Evolutionary conservation across 1,140 invertebrate genomes (phyloP).

Genomic region (Prorops nasuta): DNA sequence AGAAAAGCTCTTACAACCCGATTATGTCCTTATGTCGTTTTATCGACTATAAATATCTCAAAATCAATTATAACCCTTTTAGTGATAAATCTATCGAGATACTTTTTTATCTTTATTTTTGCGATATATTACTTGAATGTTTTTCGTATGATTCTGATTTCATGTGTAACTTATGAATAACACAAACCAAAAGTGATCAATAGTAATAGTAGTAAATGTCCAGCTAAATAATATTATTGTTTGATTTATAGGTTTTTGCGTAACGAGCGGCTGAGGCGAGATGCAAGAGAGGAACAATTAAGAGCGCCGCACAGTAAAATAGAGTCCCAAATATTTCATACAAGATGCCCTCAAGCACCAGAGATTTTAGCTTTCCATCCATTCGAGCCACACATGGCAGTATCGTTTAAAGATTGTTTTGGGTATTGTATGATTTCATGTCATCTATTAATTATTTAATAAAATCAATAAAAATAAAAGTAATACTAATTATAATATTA

Average conservation of each 20-base stretch:
- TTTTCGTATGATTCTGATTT: too few relatives aligned
- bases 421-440: too few relatives aligned
- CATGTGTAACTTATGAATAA: too few relatives aligned
- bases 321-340: constrained; percentile 82
- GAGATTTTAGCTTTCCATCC: constrained; percentile 83
- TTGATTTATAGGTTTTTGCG: constrained; percentile 56
- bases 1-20: not conserved
- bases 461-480: not conserved
- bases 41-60: not conserved
- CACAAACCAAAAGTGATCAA: too few relatives aligned
- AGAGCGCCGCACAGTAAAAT: constrained; percentile 59
- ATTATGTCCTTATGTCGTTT: not conserved
- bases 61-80: not conserved
- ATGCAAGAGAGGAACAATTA: constrained; percentile 65
- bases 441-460: not conserved
- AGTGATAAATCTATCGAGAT: too few relatives aligned
- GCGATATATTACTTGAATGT: too few relatives aligned
- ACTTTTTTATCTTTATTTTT: too few relatives aligned
- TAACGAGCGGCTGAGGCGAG: constrained; percentile 63
- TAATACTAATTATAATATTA: constrained; percentile 11
- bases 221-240: constrained; percentile 4
- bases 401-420: constrained; percentile 82
- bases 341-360: constrained; percentile 74
- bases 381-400: constrained; percentile 83
- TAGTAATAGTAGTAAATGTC: too few relatives aligned